Evolutionary conservation across 2,113 vertebrate genomes (phyloP), one percentile per base, ranked within the genome.

Genomic region (Nycticebus coucang): DNA sequence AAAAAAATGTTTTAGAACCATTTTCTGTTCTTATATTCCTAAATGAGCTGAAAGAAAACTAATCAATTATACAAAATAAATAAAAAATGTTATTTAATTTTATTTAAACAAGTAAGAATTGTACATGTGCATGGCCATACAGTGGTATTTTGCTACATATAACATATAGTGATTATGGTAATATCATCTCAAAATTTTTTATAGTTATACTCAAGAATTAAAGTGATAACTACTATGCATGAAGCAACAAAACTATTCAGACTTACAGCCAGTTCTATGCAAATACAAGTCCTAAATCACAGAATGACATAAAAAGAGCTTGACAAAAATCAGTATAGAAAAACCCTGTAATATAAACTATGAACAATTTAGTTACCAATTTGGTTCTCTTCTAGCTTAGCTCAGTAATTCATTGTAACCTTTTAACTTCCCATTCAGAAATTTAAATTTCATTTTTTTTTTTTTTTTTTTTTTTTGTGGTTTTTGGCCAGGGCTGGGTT

Each of bases 1-100:
- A n/a, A 50, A 22, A 64, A 69, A 41, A 14, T 5, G 3, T 33
- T 89, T 64, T 41, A 92, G 85, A 93, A 84, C 15, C 13, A 55
- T 80, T 91, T 87, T 69, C 60, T 84, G 50, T 89, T 91, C 28
- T 4, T 77, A 41, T 69, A 66, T 71, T 62, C 13, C 17, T 53
- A 92, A 87, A 45, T 82, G n/a, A 94, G 53, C 68, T 53, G 6
- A 59, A 78, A 78, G 26, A 96, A 92, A 95, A 92, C 53, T 35
- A 33, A 88, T 45, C 68, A 37, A 59, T 28, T 71, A 6, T 62
- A 91, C 1, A 35, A 93, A 7, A 53, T 55, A 87, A 89, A 75
- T 64, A 59, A 88, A 55, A 64, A 64, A 64, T 64, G 28, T 64
- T 28, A 28, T 12, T 64, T 60, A 9, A 21, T 24, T 60, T 60